These are phyloP conservation scores for Ctenopoma kingsleyae DNA, from an alignment of 2,797 vertebrate species.

Conservation along the genomic window DNA sequence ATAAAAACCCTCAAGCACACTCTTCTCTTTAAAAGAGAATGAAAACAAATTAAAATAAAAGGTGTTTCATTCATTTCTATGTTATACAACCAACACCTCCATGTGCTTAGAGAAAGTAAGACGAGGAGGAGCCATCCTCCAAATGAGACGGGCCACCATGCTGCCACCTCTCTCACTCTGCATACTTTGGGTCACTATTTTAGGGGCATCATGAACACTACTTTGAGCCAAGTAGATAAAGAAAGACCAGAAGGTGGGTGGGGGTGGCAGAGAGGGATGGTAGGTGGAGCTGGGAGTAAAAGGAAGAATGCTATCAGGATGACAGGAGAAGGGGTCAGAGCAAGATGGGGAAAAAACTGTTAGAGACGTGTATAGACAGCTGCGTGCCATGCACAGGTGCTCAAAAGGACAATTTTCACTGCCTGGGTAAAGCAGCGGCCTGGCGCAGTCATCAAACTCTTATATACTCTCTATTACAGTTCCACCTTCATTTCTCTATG, in stretches of 20 bases:
- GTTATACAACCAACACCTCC: conserved; percentile 19
- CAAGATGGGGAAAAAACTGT: conserved; percentile 50
- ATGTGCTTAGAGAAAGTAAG: conserved; percentile 59
- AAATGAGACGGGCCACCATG: conserved; percentile 68
- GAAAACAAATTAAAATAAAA: background rate
- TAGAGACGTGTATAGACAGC: conserved; percentile 74
- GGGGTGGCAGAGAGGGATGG: conserved; percentile 31
- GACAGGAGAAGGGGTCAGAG: conserved; percentile 37
- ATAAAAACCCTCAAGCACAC: background rate
- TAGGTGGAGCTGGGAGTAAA: conserved; percentile 45
- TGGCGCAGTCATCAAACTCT: conserved; percentile 12
- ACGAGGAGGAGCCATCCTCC: conserved; percentile 54
- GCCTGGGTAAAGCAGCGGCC: conserved; percentile 18
- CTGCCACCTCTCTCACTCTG: conserved; percentile 51
- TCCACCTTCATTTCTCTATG: background rate
- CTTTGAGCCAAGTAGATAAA: conserved; percentile 72
- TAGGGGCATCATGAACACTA: conserved; percentile 68
- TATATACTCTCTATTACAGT: conserved; percentile 12
- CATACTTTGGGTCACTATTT: conserved; percentile 83
- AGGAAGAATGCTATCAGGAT: conserved; percentile 48
- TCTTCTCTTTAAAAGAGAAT: no score
- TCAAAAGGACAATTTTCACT: conserved; percentile 53
- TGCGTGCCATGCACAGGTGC: conserved; percentile 74
- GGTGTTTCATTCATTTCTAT: conserved; percentile 19
- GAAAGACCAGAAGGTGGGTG: conserved; percentile 33